Conservation (phyloP, 2,113 vertebrate species). For the Nerophis lumbriciformis region DNA sequence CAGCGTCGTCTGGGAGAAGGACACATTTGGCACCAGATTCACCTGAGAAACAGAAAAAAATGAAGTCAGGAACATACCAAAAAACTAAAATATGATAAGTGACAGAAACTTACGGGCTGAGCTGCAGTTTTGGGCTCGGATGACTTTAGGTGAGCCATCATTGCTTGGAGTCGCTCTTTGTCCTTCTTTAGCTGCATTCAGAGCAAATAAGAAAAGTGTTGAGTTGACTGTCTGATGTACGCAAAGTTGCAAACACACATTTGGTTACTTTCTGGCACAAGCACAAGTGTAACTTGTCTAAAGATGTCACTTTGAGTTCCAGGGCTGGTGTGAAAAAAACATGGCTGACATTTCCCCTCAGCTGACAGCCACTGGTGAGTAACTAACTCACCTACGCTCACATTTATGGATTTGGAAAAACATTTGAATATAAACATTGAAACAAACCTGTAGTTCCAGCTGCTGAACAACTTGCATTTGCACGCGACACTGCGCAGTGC, state of each 20-base stretch:
- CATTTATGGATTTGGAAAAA: background rate
- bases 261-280: conserved; percentile 18
- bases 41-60: conserved; percentile 63
- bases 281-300: conserved; percentile 25
- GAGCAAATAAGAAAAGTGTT: conserved; percentile 31
- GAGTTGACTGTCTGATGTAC: conserved; percentile 16
- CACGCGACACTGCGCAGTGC: conserved; percentile 97
- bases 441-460: conserved; percentile 91
- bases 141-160: conserved; percentile 98
- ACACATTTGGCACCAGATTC: conserved; percentile 86
- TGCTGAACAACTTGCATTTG: conserved; percentile 99
- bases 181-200: conserved; percentile 88
- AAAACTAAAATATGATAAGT: background rate
- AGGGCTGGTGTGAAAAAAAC: conserved; percentile 39
- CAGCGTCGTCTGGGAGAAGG: conserved; percentile 82
- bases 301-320: conserved; percentile 34
- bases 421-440: background rate
- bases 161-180: conserved; percentile 96
- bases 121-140: conserved; percentile 91
- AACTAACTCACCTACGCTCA: background rate
- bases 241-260: no score
- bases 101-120: conserved; percentile 82
- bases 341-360: background rate
- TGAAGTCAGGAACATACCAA: conserved; percentile 18
- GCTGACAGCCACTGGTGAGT: background rate